Evolutionary conservation across 1,140 invertebrate genomes (phyloP).

Genomic region (Drosophila orena): DNA sequence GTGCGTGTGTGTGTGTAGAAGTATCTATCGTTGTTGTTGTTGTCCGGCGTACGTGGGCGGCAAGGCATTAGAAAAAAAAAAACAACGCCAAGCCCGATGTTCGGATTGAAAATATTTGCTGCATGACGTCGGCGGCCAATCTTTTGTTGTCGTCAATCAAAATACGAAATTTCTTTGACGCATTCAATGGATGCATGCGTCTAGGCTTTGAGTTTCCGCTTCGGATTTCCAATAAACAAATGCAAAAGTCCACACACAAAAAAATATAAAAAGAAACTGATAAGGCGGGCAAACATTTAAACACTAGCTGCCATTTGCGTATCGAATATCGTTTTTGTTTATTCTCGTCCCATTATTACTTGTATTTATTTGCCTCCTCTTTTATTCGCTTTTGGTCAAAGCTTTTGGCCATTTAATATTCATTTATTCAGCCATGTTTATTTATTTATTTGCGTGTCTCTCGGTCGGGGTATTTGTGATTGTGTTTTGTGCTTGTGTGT

Average conservation of each 20-base stretch:
- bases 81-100: slow-evolving; percentile 59
- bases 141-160: slow-evolving; percentile 64
- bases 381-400: slow-evolving; percentile 31
- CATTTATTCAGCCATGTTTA: slow-evolving; percentile 81
- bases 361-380: slow-evolving; percentile 28
- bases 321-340: slow-evolving; percentile 67
- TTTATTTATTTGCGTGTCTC: slow-evolving; percentile 68
- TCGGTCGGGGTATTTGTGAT: slow-evolving; percentile 25
- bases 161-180: slow-evolving; percentile 50
- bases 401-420: slow-evolving; percentile 75
- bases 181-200: slow-evolving; percentile 60
- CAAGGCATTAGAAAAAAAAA: slow-evolving; percentile 64
- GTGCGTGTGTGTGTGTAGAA: slow-evolving; percentile 49
- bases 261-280: slow-evolving; percentile 48
- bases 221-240: slow-evolving; percentile 11
- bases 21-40: slow-evolving; percentile 59
- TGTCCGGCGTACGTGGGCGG: slow-evolving; percentile 65
- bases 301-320: slow-evolving; percentile 63
- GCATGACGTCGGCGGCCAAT: slow-evolving; percentile 65
- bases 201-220: slow-evolving; percentile 19
- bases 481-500: slow-evolving; percentile 40
- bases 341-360: slow-evolving; percentile 44
- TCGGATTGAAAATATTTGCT: slow-evolving; percentile 68
- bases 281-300: slow-evolving; percentile 75
- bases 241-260: slow-evolving; percentile 11